These are phyloP conservation scores for Chiloscyllium plagiosum DNA, from an alignment of 2,113 vertebrate genomes.

Conservation along the genomic window DNA sequence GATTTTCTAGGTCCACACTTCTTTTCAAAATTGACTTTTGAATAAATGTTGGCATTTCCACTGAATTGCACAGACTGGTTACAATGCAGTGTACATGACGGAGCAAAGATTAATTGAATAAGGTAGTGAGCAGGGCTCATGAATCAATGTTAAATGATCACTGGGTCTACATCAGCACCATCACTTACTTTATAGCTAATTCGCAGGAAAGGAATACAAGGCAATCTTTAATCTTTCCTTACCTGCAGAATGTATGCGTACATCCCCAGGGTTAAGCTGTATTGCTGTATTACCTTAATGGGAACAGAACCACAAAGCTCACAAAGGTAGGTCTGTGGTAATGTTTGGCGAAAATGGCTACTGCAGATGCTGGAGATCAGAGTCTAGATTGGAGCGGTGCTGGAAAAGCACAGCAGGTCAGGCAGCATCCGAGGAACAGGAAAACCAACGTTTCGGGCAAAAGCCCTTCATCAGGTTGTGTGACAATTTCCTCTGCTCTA, in stretches of 20 bases:
- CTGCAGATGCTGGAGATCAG: too few relatives aligned
- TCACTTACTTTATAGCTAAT: not conserved
- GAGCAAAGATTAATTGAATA: not conserved
- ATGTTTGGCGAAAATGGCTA: not conserved
- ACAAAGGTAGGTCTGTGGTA: not conserved
- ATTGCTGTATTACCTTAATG: not conserved
- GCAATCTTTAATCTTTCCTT: not conserved
- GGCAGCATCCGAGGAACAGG: too few relatives aligned
- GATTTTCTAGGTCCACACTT: not conserved
- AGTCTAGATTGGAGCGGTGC: too few relatives aligned
- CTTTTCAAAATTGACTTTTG: not conserved
- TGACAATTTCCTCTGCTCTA: not conserved
- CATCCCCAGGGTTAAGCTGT: not conserved
- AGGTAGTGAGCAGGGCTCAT: not conserved
- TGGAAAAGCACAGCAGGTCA: too few relatives aligned
- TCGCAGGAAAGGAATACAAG: not conserved
- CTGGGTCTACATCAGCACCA: not conserved
- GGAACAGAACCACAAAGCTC: not conserved
- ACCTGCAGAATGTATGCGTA: not conserved
- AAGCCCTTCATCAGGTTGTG: too few relatives aligned
- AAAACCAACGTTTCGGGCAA: too few relatives aligned
- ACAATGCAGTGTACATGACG: not conserved
- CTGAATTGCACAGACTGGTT: not conserved
- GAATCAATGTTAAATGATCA: not conserved
- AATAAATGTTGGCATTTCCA: slow-evolving; percentile 23